Base-by-base conservation (phyloP, 2,888 invertebrate species). In the Acleris cristana region DNA sequence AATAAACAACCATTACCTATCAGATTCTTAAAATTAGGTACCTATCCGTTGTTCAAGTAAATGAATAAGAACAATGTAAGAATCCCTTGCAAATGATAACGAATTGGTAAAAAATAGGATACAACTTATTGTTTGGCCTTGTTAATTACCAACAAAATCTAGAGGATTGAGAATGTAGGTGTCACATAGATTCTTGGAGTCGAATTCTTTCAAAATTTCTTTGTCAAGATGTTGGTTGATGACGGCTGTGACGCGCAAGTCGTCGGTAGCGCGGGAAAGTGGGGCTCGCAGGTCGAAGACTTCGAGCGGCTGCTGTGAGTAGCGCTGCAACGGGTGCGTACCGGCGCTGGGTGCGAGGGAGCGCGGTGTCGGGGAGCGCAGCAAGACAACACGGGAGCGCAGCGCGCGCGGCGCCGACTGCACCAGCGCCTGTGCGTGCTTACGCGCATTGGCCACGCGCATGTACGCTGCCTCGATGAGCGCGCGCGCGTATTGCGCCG, bases 131-230 rank as follows among this genome's bases (percentile, higher is more conserved):
- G 7, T 19, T 23, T 16, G 23, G 4, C 0, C 26, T n/a, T 12
- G 18, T 26, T 6, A 5, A 5, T 8, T 21, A 2, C n/a, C 34
- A 2, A 60, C 30, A 26, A 60, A 49, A 49, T 51, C 51, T 16
- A 30, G 30, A 19, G 58, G 30, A 19, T 64, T 69, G 12, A 64
- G 54, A 18, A 74, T 21, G 34, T 72, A 87, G 0, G 83, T 77
- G n/a, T 84, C 81, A 57, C 87, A 87, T 2, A 81, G 72, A 54
- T 85, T 85, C 53, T 69, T 80, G 3, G 74, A 74, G 6, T 83
- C 72, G 55, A 81, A 88, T 0, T 52, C 71, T 16, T 81, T 70
- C 6, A 82, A 12, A 3, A 84, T 62, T 0, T 80, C 75, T 0
- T 70, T 68, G 4, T 79, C 77, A 0, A 88, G 75, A 51, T 84